Base-by-base conservation (phyloP, 2,888 invertebrate genomes). In the Cryptophagus acutangulus region DNA sequence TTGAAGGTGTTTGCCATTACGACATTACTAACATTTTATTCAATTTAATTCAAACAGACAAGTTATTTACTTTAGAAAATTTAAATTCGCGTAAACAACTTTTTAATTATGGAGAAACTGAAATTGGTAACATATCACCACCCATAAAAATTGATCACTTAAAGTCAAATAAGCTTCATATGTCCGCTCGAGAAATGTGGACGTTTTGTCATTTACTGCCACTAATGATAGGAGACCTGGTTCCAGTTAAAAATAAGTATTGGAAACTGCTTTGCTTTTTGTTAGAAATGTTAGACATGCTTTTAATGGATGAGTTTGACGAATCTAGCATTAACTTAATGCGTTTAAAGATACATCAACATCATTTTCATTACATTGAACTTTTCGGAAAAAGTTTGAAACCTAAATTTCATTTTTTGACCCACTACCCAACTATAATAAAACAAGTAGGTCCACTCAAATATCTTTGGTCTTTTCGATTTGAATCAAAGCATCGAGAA, bases 151-250 rank as follows among this genome's bases (percentile, higher is more conserved):
- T 33, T 33, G 16, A 33, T 8, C 33, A 17, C 4, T 15, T 33
- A 14, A 5, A 33, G 10, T 8, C 33, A 6, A 15, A 10, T 17
- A 41, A 28, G 36, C 24, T 48, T 6, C 41, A 39, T 34, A 35
- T 37, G 17, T 48, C 48, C 17, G 46, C 43, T 17, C 46, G 35
- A 38, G 48, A 46, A 46, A 46, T 41, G 36, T 48, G 46, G 48
- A 46, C 49, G 8, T 44, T 49, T 16, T 8, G 38, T 25, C 49
- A 49, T 17, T 26, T 40, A 33, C 46, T 49, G 15, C 35, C 46
- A 6, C 24, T 49, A 10, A 49, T 46, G 20, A 4, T 46, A 13
- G 43, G 49, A 14, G 40, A 47, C 31, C 40, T 47, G 34, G 30
- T 49, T 13, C 37, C 46, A 16, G 25, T 17, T 25, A 47, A 40